Evolutionary conservation across 2,888 invertebrate genomes (phyloP).

Genomic region (Napeogenes sylphis): DNA sequence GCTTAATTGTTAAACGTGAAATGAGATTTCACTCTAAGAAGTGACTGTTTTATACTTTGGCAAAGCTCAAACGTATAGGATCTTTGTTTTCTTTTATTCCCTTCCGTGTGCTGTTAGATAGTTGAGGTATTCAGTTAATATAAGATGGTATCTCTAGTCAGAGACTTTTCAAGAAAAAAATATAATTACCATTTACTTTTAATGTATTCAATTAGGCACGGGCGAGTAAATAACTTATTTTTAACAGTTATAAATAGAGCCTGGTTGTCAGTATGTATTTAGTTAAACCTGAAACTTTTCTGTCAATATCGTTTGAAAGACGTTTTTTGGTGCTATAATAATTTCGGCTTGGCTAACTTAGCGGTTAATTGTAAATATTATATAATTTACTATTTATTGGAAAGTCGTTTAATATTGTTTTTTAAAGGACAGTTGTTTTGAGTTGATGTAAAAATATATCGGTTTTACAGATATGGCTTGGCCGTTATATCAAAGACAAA

Average conservation of each 20-base stretch:
- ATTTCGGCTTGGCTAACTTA: constrained; percentile 75
- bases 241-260: constrained; percentile 37
- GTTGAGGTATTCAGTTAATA: constrained; percentile 65
- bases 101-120: constrained; percentile 70
- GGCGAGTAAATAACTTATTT: constrained; percentile 68
- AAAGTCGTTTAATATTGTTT: constrained; percentile 53
- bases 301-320: constrained; percentile 62
- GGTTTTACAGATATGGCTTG: neutral
- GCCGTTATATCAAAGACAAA: neutral
- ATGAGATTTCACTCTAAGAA: constrained; percentile 65
- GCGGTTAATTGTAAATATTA: constrained; percentile 56
- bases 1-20: constrained; percentile 46
- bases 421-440: constrained; percentile 39
- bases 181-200: constrained; percentile 73
- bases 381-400: constrained; percentile 65
- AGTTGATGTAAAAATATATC: constrained; percentile 25
- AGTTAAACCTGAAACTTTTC: constrained; percentile 64
- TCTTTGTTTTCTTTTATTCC: constrained; percentile 50
- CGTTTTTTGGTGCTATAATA: constrained; percentile 73
- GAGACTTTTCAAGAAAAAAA: constrained; percentile 66
- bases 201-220: constrained; percentile 65
- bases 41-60: constrained; percentile 57
- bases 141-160: constrained; percentile 75
- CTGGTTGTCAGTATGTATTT: constrained; percentile 51
- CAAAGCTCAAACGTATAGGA: constrained; percentile 68